Conservation (phyloP, 2,113 vertebrate species). For the Ceuthmochares aereus region DNA sequence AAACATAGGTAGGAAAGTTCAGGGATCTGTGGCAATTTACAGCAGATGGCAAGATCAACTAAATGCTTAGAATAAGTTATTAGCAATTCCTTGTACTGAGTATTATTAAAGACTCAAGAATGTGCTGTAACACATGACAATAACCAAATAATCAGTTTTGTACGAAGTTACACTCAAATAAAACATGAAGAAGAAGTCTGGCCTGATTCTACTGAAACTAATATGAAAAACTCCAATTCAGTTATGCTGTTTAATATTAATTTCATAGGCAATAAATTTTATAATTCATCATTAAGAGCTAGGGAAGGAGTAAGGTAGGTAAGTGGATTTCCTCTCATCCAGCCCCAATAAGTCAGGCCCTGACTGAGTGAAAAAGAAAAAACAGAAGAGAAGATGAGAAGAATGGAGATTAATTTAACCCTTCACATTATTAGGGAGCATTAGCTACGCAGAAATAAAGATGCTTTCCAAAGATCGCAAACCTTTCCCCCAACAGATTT, state of each 20-base stretch:
- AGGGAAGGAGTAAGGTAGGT: not conserved
- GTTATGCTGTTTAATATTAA: not conserved
- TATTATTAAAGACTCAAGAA: not conserved
- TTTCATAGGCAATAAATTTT: not conserved
- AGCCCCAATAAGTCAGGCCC: not conserved
- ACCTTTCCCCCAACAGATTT: not conserved
- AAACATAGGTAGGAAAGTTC: not conserved
- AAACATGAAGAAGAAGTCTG: not conserved
- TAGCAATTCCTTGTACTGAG: not conserved
- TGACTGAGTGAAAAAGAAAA: not conserved
- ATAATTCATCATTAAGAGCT: not conserved
- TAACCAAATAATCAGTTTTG: not conserved
- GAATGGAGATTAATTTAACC: not conserved
- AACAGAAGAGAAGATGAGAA: not conserved
- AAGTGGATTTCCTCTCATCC: not conserved
- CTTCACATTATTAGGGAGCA: not conserved
- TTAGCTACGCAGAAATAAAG: not conserved
- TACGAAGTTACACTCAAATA: not conserved
- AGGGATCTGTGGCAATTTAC: not conserved
- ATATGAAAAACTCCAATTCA: not conserved
- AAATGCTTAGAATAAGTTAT: not conserved
- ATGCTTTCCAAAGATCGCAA: not conserved
- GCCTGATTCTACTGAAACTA: not conserved
- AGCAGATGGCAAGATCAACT: not conserved
- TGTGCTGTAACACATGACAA: not conserved